Conservation (phyloP, 2,797 vertebrate genomes). For the Myotis pilosus region DNA sequence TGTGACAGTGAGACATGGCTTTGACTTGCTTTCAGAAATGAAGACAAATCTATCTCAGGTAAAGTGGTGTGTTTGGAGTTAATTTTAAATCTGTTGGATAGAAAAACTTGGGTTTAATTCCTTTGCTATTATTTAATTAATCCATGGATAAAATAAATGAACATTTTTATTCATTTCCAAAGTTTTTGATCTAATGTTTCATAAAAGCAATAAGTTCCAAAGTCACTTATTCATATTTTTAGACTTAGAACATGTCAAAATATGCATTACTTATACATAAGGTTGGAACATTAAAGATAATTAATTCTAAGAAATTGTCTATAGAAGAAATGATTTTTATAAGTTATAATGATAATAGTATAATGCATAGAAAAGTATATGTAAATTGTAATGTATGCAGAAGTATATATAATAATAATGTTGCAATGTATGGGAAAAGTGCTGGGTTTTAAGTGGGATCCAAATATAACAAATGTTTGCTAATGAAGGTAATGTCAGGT, state of each 20-base stretch:
- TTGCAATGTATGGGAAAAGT: background rate
- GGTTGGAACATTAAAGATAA: background rate
- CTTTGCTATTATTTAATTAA: background rate
- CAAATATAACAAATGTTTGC: background rate
- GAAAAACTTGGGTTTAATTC: background rate
- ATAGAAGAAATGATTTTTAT: background rate
- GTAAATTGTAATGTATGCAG: background rate
- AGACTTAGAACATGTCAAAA: slow-evolving; percentile 4
- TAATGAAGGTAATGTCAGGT: background rate
- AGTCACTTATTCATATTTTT: slow-evolving; percentile 9
- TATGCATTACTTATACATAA: background rate
- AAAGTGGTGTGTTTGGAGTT: slow-evolving; percentile 37
- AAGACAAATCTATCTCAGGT: slow-evolving; percentile 93
- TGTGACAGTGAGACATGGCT: slow-evolving; percentile 96
- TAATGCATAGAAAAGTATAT: background rate
- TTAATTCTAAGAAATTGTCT: slow-evolving; percentile 17
- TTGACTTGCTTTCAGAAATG: slow-evolving; percentile 96
- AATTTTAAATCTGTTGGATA: slow-evolving; percentile 17
- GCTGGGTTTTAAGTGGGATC: background rate
- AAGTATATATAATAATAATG: background rate
- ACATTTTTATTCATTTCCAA: slow-evolving; percentile 3
- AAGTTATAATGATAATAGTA: background rate
- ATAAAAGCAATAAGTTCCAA: background rate
- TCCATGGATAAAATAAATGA: background rate
- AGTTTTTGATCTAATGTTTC: slow-evolving; percentile 5